phyloP scores from a whole-genome alignment of 1,140 invertebrate genomes.

The Bursaphelenchus mucronatus region DNA sequence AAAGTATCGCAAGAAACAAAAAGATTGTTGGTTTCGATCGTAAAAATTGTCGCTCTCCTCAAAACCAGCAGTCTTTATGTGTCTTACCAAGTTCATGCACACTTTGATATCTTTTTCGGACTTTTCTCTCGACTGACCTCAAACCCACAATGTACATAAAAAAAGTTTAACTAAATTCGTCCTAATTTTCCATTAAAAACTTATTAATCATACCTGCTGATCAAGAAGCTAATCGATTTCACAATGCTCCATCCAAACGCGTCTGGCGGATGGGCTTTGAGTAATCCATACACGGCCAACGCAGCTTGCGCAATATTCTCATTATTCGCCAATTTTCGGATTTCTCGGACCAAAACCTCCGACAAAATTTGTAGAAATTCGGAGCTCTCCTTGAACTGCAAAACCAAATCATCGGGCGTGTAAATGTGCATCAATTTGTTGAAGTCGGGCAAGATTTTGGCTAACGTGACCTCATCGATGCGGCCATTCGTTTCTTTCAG shows the following conservation, averaged over 20 bases:
- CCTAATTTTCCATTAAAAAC: too few species aligned
- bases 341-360: constrained; percentile 56
- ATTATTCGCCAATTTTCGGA: constrained; percentile 73
- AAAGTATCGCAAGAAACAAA: too few species aligned
- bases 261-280: constrained; percentile 37
- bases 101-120: too few species aligned
- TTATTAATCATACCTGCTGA: constrained; percentile 49
- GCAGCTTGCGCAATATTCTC: constrained; percentile 67
- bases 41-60: too few species aligned
- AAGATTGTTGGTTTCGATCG: too few species aligned
- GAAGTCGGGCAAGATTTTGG: constrained; percentile 95
- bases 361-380: constrained; percentile 45
- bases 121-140: too few species aligned
- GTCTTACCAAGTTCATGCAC: too few species aligned
- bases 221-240: constrained; percentile 44
- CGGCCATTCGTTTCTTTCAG: constrained; percentile 41
- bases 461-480: constrained; percentile 76
- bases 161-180: neutral
- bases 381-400: constrained; percentile 58
- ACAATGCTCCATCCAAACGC: constrained; percentile 49
- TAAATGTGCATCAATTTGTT: constrained; percentile 91
- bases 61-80: too few species aligned
- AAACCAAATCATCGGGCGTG: constrained; percentile 66
- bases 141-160: constrained; percentile 8
- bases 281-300: constrained; percentile 46